Evolutionary conservation across 1,140 invertebrate genomes (phyloP).

Genomic region (Eueides isabella): DNA sequence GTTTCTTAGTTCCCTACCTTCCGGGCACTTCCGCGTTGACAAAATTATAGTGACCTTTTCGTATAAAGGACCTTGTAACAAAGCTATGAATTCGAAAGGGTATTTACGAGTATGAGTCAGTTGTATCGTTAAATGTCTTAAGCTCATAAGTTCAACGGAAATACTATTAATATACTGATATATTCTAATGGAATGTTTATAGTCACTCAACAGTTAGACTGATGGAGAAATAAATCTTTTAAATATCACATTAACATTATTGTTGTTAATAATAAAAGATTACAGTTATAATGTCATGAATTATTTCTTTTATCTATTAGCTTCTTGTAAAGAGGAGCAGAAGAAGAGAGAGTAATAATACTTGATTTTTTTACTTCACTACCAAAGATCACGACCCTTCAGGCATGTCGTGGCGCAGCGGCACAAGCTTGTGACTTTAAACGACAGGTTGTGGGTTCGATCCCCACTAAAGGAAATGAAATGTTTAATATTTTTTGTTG

Average conservation of each 20-base stretch:
- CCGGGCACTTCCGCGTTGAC: conserved; percentile 35
- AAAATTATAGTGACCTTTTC: conserved; percentile 32
- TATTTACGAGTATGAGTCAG: conserved; percentile 32
- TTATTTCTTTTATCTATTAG: too few relatives aligned
- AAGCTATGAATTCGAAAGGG: conserved; percentile 28
- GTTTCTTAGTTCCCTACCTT: conserved; percentile 28
- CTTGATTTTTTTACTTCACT: too few relatives aligned
- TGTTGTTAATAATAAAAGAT: not conserved
- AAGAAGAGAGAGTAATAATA: too few relatives aligned
- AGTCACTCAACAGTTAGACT: not conserved
- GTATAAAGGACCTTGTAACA: conserved; percentile 15
- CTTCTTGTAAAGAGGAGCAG: too few relatives aligned
- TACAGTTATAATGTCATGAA: not conserved
- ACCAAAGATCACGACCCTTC: too few relatives aligned
- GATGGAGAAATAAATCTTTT: conserved; percentile 4
- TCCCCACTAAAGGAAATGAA: too few relatives aligned
- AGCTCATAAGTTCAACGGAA: conserved; percentile 21
- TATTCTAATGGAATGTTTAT: conserved; percentile 10
- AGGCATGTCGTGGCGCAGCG: too few relatives aligned
- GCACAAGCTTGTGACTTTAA: too few relatives aligned
- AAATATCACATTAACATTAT: not conserved
- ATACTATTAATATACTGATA: conserved; percentile 16
- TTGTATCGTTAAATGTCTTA: conserved; percentile 22
- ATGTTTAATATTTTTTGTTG: too few relatives aligned
- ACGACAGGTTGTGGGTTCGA: too few relatives aligned